These are phyloP conservation scores for Shinisaurus crocodilurus DNA, from an alignment of 2,113 vertebrate species.

Conservation along the genomic window DNA sequence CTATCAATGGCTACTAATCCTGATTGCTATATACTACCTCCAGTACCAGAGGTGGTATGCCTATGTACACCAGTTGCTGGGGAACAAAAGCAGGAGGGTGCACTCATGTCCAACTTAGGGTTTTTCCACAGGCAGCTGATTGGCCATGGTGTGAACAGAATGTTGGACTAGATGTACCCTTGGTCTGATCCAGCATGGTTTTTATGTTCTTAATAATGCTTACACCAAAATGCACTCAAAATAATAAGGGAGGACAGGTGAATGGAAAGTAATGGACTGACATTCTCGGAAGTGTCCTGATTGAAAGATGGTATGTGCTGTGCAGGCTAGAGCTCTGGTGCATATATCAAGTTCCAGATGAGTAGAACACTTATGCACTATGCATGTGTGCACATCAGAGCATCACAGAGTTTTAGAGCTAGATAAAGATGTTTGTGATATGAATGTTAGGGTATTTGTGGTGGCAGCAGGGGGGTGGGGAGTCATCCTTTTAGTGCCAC, in stretches of 20 bases:
- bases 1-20: no score
- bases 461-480: no score
- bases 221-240: not conserved
- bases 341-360: not conserved
- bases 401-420: not conserved
- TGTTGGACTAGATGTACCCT: not conserved
- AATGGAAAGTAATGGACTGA: not conserved
- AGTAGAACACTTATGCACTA: not conserved
- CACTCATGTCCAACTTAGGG: no score
- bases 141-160: not conserved
- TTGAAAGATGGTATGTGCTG: not conserved
- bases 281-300: not conserved
- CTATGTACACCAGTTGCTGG: no score
- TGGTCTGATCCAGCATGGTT: no score
- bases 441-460: no score
- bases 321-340: not conserved
- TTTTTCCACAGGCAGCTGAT: no score
- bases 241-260: not conserved
- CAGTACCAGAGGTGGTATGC: no score
- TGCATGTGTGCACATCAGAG: not conserved
- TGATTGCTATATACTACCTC: no score
- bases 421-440: not conserved
- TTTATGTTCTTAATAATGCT: not conserved
- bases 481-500: no score
- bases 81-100: no score